Percentiles rank a stretch among this genome's conserved stretches.
Evolutionary conservation across 2,888 invertebrate genomes (phyloP).

Genomic region (Orthosia gothica): DNA sequence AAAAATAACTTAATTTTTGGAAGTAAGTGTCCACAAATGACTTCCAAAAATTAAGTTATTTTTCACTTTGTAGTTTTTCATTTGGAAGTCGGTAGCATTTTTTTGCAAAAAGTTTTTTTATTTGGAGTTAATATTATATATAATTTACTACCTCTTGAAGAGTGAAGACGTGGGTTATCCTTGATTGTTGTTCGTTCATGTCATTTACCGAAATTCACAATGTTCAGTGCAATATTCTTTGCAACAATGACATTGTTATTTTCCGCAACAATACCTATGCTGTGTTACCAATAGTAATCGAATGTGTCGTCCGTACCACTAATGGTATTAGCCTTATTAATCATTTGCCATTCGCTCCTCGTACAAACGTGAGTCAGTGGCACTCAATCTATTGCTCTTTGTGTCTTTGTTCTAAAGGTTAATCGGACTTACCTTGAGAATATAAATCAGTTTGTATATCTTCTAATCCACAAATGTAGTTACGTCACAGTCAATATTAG

Average conservation of each 20-base stretch:
- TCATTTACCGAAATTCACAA: not conserved
- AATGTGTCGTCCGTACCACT: slow-evolving; percentile 78
- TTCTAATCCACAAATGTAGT: not conserved
- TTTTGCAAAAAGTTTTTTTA: too few species aligned
- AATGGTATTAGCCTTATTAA: slow-evolving; percentile 89
- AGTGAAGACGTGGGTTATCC: not conserved
- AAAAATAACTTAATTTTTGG: too few species aligned
- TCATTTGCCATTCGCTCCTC: slow-evolving; percentile 89
- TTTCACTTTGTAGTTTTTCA: too few species aligned
- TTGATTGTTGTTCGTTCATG: not conserved
- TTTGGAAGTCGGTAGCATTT: too few species aligned
- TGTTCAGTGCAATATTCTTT: slow-evolving; percentile 7
- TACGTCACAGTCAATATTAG: not conserved
- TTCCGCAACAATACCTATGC: slow-evolving; percentile 40
- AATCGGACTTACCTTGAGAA: not conserved
- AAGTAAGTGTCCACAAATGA: too few species aligned
- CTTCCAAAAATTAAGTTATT: too few species aligned
- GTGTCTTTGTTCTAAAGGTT: not conserved
- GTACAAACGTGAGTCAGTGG: slow-evolving; percentile 72
- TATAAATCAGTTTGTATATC: not conserved
- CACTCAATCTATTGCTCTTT: slow-evolving; percentile 72
- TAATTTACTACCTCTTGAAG: not conserved
- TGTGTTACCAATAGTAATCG: slow-evolving; percentile 73
- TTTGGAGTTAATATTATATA: not conserved
- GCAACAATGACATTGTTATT: slow-evolving; percentile 32